Percentiles rank a stretch among this genome's conserved stretches.
phyloP scores from a whole-genome alignment of 2,888 invertebrate species.

The Keiferia lycopersicella region DNA sequence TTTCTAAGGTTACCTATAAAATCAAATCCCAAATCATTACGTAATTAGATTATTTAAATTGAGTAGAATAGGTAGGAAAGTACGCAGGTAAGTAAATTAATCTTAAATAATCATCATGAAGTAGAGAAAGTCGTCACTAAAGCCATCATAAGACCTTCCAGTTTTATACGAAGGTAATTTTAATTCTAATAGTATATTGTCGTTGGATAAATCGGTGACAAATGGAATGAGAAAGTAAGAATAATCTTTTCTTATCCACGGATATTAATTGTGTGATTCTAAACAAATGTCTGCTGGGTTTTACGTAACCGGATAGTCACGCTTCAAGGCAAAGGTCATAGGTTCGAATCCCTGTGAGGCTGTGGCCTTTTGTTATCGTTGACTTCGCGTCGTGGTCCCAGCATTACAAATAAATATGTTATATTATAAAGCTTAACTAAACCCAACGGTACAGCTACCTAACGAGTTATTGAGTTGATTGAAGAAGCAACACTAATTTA shows the following conservation, averaged over 20 bases:
- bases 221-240: constrained; percentile 5
- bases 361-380: background rate
- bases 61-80: no score
- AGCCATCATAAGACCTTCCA: background rate
- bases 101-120: background rate
- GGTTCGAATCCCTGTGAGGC: background rate
- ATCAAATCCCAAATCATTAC: no score
- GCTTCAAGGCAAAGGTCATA: constrained; percentile 3
- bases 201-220: background rate
- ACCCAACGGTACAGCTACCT: no score
- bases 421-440: no score
- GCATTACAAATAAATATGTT: no score
- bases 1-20: no score
- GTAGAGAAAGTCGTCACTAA: background rate
- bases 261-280: background rate
- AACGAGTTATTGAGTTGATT: no score
- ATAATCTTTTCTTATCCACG: constrained; percentile 2
- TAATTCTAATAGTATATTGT: background rate
- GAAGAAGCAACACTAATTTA: no score
- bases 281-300: background rate
- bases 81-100: background rate
- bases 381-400: background rate
- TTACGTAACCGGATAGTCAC: constrained; percentile 11
- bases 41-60: no score
- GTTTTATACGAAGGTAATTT: background rate